These are phyloP conservation scores for Coelogynopora nodosa DNA, from an alignment of 2,888 invertebrate species.

Conservation along the genomic window DNA sequence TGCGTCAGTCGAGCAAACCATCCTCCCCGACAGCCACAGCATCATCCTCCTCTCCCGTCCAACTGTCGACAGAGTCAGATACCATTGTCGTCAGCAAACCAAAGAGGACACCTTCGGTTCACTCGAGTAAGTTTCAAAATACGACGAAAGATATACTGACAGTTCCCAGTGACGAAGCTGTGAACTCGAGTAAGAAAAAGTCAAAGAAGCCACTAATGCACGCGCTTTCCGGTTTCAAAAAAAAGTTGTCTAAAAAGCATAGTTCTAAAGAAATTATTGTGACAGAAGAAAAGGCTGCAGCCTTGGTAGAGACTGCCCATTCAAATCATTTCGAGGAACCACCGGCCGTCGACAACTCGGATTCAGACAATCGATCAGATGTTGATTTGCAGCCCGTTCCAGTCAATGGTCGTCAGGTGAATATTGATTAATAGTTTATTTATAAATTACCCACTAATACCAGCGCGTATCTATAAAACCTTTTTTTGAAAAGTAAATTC, in stretches of 20 bases:
- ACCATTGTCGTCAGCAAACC: not conserved
- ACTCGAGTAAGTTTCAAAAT: too few relatives aligned
- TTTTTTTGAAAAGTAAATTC: too few relatives aligned
- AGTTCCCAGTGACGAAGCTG: not conserved
- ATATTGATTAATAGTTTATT: too few relatives aligned
- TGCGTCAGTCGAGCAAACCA: not conserved
- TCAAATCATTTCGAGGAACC: not conserved
- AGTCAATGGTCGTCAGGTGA: not conserved
- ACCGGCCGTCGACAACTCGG: not conserved
- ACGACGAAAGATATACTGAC: too few relatives aligned
- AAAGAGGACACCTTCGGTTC: not conserved
- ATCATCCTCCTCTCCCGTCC: not conserved
- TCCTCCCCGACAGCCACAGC: not conserved
- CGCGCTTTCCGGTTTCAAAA: constrained; percentile 6
- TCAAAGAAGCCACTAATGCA: not conserved
- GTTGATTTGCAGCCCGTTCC: not conserved
- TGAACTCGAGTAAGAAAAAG: not conserved
- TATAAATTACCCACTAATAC: too few relatives aligned
- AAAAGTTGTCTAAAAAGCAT: not conserved
- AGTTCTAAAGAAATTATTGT: not conserved
- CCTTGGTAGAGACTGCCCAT: not conserved
- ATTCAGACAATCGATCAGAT: not conserved
- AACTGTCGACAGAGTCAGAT: not conserved
- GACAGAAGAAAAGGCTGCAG: not conserved
- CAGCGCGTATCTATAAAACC: too few relatives aligned